Base-by-base conservation (phyloP, 1,140 invertebrate species). In the Manduca sexta region DNA sequence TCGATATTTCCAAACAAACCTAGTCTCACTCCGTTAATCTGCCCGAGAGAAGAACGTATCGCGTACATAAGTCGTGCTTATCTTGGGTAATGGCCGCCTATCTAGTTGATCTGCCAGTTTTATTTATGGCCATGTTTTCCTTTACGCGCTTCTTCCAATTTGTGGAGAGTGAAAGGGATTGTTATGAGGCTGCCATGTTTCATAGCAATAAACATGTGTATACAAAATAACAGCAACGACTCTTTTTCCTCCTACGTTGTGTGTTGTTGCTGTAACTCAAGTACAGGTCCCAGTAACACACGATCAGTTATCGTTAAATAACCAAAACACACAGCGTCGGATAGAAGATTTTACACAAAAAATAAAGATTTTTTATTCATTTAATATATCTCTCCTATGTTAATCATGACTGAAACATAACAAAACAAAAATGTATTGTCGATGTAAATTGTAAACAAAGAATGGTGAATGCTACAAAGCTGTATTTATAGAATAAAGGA, bases 101-200 rank as follows among this genome's bases (percentile, higher is more conserved):
- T 85, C 82, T 77, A 75, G 71, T 77, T 72, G 79, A 85, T 85
- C 73, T 83, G 71, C 71, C 74, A 69, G 71, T 80, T 84, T 85
- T 81, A 84, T 85, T 85, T 85, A 85, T 85, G 66, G 69, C 67
- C 79, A 72, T 82, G 76, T 84, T 85, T 82, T 84, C 74, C 74
- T 83, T 84, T 82, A 82, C 78, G 77, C 76, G 79, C 73, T 83
- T 61, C 73, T 78, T 75, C 75, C 79, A 83, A 83, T 85, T 83
- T 84, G 79, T 78, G 78, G 74, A 83, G 79, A 83, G 81, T 83
- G 79, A 84, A 84, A 84, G 73, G 79, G 74, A 84, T 81, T 83
- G 78, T 84, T 84, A 84, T 84, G 72, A 81, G 70, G 56, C 71
- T 81, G 77, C 78, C 75, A 82, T 84, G 73, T 82, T 84, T 84